Conservation (phyloP, 2,113 vertebrate species). For the Paratilapia polleni region DNA sequence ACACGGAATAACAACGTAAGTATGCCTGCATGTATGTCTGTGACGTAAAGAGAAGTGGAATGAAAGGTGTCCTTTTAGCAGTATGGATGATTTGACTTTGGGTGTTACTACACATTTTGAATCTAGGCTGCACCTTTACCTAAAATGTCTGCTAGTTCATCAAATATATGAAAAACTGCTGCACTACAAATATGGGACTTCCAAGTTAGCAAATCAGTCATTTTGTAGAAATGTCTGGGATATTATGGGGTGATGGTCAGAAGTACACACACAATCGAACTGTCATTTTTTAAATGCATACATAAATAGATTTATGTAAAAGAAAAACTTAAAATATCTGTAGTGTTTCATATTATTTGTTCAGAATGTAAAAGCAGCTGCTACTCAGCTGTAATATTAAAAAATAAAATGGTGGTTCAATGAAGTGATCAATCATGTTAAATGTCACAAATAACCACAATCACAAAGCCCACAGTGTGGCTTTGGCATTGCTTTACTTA, state of each 20-base stretch:
- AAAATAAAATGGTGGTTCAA: neutral
- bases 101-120: neutral
- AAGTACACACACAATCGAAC: no score
- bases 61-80: neutral
- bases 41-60: neutral
- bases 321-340: neutral
- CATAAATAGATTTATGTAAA: fast-evolving
- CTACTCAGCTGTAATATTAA: neutral
- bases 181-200: neutral
- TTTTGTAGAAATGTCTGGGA: no score
- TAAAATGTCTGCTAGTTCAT: neutral
- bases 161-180: neutral
- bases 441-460: no score
- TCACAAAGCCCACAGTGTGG: no score
- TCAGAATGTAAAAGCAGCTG: neutral
- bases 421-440: no score
- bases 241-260: no score
- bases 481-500: no score
- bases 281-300: neutral
- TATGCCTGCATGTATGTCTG: slow-evolving; percentile 26
- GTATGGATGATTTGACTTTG: neutral
- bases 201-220: no score
- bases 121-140: neutral
- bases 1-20: slow-evolving; percentile 99
- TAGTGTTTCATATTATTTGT: fast-evolving